Conservation (phyloP, 2,113 vertebrate genomes). For the Lutjanus erythropterus region DNA sequence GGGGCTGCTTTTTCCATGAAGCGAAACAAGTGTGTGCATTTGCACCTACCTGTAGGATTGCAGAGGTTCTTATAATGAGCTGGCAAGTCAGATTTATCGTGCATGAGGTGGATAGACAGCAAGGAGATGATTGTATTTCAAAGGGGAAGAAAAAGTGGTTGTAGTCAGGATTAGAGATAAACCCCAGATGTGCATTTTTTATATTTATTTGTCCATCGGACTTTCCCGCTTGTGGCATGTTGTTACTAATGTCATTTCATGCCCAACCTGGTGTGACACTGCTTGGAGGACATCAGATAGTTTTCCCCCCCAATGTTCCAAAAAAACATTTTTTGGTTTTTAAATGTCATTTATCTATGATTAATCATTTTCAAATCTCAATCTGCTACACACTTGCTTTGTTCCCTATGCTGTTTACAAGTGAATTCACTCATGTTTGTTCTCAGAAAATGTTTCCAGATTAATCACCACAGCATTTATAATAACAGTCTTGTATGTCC, state of each 20-base stretch:
- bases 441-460: slow-evolving; percentile 21
- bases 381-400: not conserved
- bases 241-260: no score
- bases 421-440: slow-evolving; percentile 8
- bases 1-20: not conserved
- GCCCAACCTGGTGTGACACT: not conserved
- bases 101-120: not conserved
- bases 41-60: slow-evolving; percentile 72
- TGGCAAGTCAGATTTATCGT: not conserved
- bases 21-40: slow-evolving; percentile 37
- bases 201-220: no score
- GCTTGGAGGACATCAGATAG: no score
- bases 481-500: slow-evolving; percentile 21
- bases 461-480: slow-evolving; percentile 39
- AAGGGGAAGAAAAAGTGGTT: not conserved
- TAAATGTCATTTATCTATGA: not conserved
- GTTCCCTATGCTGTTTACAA: slow-evolving; percentile 7
- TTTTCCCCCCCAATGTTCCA: no score
- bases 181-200: not conserved
- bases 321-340: not conserved
- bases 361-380: slow-evolving; percentile 22
- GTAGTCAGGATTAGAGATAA: not conserved
- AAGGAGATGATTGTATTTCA: not conserved
- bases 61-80: not conserved
- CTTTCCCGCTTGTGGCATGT: not conserved